Evolutionary conservation across 1,140 invertebrate species (phyloP).

Genomic region (Drosophila jambulina): DNA sequence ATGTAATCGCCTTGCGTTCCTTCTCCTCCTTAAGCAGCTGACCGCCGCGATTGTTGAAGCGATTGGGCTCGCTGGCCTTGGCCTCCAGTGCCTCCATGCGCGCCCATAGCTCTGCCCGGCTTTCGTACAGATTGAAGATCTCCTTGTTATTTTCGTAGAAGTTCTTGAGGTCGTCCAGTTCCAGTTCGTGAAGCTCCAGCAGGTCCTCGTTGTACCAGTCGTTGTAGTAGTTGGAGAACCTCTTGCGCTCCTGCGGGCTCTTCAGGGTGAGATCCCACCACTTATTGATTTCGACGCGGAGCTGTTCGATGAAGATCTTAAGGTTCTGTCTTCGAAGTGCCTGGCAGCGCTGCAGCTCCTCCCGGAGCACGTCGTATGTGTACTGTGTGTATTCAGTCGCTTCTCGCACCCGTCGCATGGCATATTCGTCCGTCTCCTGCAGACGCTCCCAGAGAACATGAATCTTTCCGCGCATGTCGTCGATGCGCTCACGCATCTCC

Average conservation of each 20-base stretch:
- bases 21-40: slow-evolving; percentile 93
- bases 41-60: slow-evolving; percentile 94
- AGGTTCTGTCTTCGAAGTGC: slow-evolving; percentile 88
- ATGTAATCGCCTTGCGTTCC: slow-evolving; percentile 90
- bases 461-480: slow-evolving; percentile 86
- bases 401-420: slow-evolving; percentile 37
- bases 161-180: slow-evolving; percentile 89
- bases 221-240: slow-evolving; percentile 88
- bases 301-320: slow-evolving; percentile 89
- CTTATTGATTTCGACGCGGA: slow-evolving; percentile 88
- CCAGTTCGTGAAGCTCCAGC: slow-evolving; percentile 90
- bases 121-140: slow-evolving; percentile 88
- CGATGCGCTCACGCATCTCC: slow-evolving; percentile 84
- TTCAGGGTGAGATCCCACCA: slow-evolving; percentile 91
- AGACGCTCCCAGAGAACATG: slow-evolving; percentile 88
- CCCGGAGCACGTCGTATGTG: slow-evolving; percentile 86
- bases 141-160: slow-evolving; percentile 89
- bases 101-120: slow-evolving; percentile 88
- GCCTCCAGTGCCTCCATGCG: slow-evolving; percentile 90
- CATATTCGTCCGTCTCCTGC: slow-evolving; percentile 53
- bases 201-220: slow-evolving; percentile 91
- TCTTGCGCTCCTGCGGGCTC: slow-evolving; percentile 87
- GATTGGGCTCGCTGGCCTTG: slow-evolving; percentile 90
- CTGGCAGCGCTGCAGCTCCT: slow-evolving; percentile 88
- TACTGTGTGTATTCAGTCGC: slow-evolving; percentile 77